phyloP scores from a whole-genome alignment of 2,113 vertebrate genomes.

The Hucho hucho region DNA sequence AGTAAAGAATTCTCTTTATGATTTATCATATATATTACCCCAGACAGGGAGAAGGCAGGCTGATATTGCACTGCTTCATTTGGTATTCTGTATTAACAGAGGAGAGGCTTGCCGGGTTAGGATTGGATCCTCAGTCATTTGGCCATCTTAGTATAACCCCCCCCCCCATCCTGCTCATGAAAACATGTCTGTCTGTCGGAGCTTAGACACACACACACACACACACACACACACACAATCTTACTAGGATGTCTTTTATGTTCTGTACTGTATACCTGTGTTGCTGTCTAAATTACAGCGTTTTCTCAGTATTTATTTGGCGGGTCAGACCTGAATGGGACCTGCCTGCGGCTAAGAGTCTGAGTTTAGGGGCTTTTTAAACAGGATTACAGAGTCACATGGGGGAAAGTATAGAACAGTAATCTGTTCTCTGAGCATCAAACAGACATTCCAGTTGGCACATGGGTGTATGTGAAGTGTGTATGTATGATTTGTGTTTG shows the following conservation, averaged over 20 bases:
- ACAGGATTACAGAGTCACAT: too few relatives aligned
- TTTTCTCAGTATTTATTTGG: too few relatives aligned
- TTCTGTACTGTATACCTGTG: too few relatives aligned
- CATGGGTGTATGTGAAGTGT: conserved; percentile 19
- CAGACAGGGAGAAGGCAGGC: conserved; percentile 39
- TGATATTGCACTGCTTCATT: conserved; percentile 74
- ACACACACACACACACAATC: background rate
- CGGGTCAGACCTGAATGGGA: too few relatives aligned
- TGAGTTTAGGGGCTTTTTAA: too few relatives aligned
- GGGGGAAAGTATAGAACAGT: too few relatives aligned
- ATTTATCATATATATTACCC: conserved; percentile 86
- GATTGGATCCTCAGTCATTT: conserved; percentile 55
- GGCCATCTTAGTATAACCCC: conserved; percentile 60
- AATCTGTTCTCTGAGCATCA: too few relatives aligned
- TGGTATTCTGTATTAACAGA: conserved; percentile 69
- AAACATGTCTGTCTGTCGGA: background rate
- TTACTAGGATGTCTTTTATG: background rate
- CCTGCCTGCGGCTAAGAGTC: too few relatives aligned
- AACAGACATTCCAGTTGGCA: too few relatives aligned
- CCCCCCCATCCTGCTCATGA: conserved; percentile 8
- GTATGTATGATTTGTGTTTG: conserved; percentile 14
- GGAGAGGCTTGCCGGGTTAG: conserved; percentile 45
- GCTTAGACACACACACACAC: background rate
- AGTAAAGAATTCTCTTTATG: conserved; percentile 75
- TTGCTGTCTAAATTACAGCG: too few relatives aligned